Percentiles rank a stretch among this genome's conserved stretches.
Evolutionary conservation across 2,797 vertebrate genomes (phyloP).

Genomic region (Mormyrus proboscirostris): DNA sequence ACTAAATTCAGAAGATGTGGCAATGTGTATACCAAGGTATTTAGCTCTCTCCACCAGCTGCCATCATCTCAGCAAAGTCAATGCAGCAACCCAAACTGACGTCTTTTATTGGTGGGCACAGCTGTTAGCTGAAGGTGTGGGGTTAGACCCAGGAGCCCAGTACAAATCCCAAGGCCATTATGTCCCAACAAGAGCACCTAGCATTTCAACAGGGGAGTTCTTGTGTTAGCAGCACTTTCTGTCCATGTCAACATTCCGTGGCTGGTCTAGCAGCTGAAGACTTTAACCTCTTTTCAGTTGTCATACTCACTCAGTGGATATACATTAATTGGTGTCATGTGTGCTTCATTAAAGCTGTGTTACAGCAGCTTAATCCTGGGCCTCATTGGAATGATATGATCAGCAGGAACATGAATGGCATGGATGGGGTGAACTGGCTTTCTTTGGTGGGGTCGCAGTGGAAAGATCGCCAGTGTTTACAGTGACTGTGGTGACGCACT

Average conservation of each 20-base stretch:
- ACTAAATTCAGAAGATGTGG: background rate
- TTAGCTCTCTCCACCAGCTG: background rate
- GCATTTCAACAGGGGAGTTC: background rate
- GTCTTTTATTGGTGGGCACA: background rate
- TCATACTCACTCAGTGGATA: background rate
- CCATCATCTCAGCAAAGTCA: background rate
- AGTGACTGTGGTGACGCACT: background rate
- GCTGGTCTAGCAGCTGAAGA: background rate
- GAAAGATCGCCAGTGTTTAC: constrained; percentile 3
- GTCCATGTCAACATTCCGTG: background rate
- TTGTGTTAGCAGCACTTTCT: background rate
- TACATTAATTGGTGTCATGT: background rate
- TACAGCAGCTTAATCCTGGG: background rate
- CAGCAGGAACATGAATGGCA: background rate
- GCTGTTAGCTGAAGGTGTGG: background rate
- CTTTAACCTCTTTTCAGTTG: background rate
- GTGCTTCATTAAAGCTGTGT: constrained; percentile 19
- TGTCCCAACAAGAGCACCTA: background rate
- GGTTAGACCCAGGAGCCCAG: background rate
- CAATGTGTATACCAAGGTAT: background rate
- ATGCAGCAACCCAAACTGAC: background rate
- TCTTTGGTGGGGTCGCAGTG: background rate
- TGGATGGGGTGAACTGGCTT: background rate
- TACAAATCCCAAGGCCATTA: background rate
- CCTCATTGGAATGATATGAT: background rate